phyloP scores from a whole-genome alignment of 2,113 vertebrate species.

The Talpa occidentalis region DNA sequence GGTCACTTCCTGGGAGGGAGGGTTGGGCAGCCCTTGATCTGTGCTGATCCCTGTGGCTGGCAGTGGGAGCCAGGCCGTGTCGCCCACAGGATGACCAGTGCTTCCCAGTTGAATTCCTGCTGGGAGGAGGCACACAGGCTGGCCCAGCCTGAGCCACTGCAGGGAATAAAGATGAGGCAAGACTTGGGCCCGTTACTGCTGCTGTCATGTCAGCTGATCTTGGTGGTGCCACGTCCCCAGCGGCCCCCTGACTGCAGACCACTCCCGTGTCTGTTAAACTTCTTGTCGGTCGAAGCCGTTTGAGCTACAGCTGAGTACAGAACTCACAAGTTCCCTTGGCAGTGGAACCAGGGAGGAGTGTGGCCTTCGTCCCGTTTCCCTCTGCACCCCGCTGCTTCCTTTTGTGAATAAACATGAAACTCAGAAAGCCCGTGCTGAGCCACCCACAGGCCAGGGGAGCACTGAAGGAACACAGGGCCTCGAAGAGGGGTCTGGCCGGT shows the following conservation, averaged over 20 bases:
- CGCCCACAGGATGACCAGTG: no score
- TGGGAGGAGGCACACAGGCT: neutral
- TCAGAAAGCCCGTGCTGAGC: neutral
- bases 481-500: neutral
- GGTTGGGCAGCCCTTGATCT: neutral
- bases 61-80: rapidly evolving
- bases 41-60: neutral
- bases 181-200: rapidly evolving
- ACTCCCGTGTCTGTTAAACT: neutral
- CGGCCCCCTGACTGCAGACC: neutral
- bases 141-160: rapidly evolving
- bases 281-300: neutral
- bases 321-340: neutral
- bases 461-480: rapidly evolving
- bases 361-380: neutral
- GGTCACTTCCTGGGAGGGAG: neutral
- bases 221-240: neutral
- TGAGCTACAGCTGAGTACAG: neutral
- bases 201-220: neutral
- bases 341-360: no score
- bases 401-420: neutral
- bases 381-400: neutral
- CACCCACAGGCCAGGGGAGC: neutral
- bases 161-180: neutral
- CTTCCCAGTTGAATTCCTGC: neutral